These are phyloP conservation scores for Scaptodrosophila lebanonensis DNA, from an alignment of 1,140 invertebrate species.

Conservation along the genomic window DNA sequence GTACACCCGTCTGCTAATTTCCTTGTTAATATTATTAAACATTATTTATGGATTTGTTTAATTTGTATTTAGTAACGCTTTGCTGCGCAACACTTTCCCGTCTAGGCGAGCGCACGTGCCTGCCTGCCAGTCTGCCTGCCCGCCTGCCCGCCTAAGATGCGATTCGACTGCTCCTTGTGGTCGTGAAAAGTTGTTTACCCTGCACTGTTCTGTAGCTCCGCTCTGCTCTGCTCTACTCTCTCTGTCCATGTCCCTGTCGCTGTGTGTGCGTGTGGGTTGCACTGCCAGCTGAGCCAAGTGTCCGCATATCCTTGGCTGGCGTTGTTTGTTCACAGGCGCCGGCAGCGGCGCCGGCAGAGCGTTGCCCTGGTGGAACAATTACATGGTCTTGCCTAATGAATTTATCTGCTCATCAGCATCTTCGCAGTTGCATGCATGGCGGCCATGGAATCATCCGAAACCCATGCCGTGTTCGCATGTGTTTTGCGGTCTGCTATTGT, in stretches of 20 bases:
- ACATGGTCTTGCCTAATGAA: conserved; percentile 77
- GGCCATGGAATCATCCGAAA: neutral
- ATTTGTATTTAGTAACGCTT: conserved; percentile 76
- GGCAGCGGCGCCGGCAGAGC: conserved; percentile 1
- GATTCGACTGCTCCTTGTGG: conserved; percentile 31
- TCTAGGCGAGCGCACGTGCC: conserved; percentile 25
- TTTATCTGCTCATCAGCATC: conserved; percentile 76
- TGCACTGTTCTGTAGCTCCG: neutral
- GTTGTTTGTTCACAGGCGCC: conserved; percentile 10
- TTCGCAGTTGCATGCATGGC: conserved; percentile 45
- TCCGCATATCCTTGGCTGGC: conserved; percentile 31
- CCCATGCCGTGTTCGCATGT: conserved; percentile 21
- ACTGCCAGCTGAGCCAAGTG: conserved; percentile 54
- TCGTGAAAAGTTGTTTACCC: conserved; percentile 15
- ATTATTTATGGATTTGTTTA: conserved; percentile 77
- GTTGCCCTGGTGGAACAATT: conserved; percentile 73
- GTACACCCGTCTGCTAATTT: conserved; percentile 66
- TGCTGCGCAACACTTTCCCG: conserved; percentile 40
- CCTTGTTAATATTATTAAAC: conserved; percentile 77
- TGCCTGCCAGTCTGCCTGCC: conserved; percentile 4
- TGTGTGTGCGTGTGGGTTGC: conserved; percentile 31
- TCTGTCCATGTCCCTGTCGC: too few relatives aligned
- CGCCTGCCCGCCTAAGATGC: conserved; percentile 40
- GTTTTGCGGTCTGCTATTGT: conserved; percentile 7
- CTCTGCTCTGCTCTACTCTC: too few relatives aligned